A percentile compares a stretch with the other conserved stretches of the same genome.
Conservation (phyloP, 1,140 invertebrate genomes). For the Lordiphosa mommai region DNA sequence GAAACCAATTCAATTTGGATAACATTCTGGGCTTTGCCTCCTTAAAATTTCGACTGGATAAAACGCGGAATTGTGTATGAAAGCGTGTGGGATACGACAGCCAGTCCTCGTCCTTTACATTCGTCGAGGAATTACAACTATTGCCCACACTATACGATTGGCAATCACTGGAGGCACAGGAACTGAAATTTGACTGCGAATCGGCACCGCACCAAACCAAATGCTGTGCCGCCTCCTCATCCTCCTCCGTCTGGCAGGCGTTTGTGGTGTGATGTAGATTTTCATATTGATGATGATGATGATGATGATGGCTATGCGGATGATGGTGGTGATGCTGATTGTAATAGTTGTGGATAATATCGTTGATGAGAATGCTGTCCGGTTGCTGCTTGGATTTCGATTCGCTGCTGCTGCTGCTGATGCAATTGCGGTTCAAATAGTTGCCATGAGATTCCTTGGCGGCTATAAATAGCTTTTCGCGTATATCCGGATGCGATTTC, state of each 20-base stretch:
- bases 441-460: constrained; percentile 81
- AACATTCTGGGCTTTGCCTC: constrained; percentile 89
- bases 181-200: constrained; percentile 86
- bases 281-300: constrained; percentile 50
- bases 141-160: constrained; percentile 72
- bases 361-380: constrained; percentile 64
- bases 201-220: constrained; percentile 84
- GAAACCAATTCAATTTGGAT: constrained; percentile 90
- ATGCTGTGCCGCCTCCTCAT: constrained; percentile 86
- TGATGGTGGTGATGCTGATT: constrained; percentile 53
- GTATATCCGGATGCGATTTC: constrained; percentile 85
- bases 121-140: constrained; percentile 33
- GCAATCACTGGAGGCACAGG: constrained; percentile 83
- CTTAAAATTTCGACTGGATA: constrained; percentile 89
- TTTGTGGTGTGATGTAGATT: constrained; percentile 36
- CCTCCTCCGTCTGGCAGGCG: constrained; percentile 46
- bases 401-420: constrained; percentile 59
- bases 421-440: constrained; percentile 83
- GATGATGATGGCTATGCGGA: constrained; percentile 10
- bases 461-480: constrained; percentile 86
- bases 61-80: constrained; percentile 88
- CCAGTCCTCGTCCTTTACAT: constrained; percentile 82
- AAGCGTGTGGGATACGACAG: constrained; percentile 86
- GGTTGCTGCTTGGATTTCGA: constrained; percentile 41
- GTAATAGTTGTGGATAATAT: constrained; percentile 73